Base-by-base conservation (phyloP, 2,888 invertebrate species). In the Rosalia funebris region DNA sequence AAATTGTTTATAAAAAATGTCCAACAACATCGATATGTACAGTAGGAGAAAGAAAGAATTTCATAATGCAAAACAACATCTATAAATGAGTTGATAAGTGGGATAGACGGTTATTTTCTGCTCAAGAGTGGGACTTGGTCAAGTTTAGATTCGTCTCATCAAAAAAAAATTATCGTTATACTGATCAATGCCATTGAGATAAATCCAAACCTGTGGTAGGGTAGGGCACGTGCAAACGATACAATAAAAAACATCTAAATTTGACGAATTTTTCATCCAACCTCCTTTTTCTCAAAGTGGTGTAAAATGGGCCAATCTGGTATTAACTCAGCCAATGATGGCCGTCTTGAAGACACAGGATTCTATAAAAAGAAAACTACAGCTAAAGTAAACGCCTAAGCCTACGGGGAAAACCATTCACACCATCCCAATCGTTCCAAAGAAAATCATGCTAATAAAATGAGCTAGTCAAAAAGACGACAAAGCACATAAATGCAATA, bases 231-330 rank as follows among this genome's bases (percentile, higher is more conserved):
- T 76, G 75, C 75, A 75, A 65, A 75, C 68, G 69, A 60, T 68
- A 71, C 68, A 58, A 50, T 61, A 50, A 34, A 68, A 71, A 57
- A 73, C 68, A 69, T 70, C 64, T 68, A 72, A 65, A 67, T 62
- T 68, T 62, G 70, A 71, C 71, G 74, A 73, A 67, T 71, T 72
- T 75, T 72, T 75, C 77, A 72, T 87, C 91, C 89, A 91, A 93
- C 93, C 93, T 93, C 92, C 88, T 89, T 87, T 86, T 85, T 89
- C 85, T 86, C 86, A 87, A 89, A 89, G 86, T 89, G 90, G 84
- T 91, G 91, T 82, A 93, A 90, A 82, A 89, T 90, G 80, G 96
- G 96, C 95, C 96, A 96, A 87, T 96, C 96, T 81, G 95, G 96
- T 83, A 96, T 96, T 86, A 95, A 87, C 86, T 96, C 96, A 79